phyloP scores from a whole-genome alignment of 2,888 invertebrate species.

The Chrysodeixis includens region DNA sequence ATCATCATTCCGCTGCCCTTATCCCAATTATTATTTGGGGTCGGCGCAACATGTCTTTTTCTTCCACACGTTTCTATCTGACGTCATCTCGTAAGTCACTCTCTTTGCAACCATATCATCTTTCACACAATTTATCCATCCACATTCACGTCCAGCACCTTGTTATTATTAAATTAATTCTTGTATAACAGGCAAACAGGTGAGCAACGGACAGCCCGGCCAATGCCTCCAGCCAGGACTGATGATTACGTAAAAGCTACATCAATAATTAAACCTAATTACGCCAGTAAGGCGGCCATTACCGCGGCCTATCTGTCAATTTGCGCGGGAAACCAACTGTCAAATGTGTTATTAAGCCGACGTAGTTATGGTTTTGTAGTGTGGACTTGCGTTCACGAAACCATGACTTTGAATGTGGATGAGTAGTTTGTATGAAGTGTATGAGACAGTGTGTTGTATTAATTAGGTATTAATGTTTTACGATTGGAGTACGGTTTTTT shows the following conservation, averaged over 20 bases:
- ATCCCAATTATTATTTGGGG: too few relatives aligned
- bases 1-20: too few relatives aligned
- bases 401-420: background rate
- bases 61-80: too few relatives aligned
- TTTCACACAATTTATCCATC: too few relatives aligned
- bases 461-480: too few relatives aligned
- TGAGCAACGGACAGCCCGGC: constrained; percentile 22
- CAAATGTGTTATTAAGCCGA: constrained; percentile 42
- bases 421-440: background rate
- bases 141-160: too few relatives aligned
- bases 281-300: constrained; percentile 38
- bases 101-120: too few relatives aligned
- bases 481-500: too few relatives aligned
- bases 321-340: constrained; percentile 60
- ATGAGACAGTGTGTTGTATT: background rate
- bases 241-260: constrained; percentile 32
- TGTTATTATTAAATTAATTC: background rate
- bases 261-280: constrained; percentile 47
- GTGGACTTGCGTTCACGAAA: background rate
- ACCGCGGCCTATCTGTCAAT: constrained; percentile 47
- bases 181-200: background rate
- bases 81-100: too few relatives aligned
- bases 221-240: constrained; percentile 24
- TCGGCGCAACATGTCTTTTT: too few relatives aligned
- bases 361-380: constrained; percentile 4